These are phyloP conservation scores for Acridotheres tristis DNA, from an alignment of 2,797 vertebrate genomes.

Conservation along the genomic window DNA sequence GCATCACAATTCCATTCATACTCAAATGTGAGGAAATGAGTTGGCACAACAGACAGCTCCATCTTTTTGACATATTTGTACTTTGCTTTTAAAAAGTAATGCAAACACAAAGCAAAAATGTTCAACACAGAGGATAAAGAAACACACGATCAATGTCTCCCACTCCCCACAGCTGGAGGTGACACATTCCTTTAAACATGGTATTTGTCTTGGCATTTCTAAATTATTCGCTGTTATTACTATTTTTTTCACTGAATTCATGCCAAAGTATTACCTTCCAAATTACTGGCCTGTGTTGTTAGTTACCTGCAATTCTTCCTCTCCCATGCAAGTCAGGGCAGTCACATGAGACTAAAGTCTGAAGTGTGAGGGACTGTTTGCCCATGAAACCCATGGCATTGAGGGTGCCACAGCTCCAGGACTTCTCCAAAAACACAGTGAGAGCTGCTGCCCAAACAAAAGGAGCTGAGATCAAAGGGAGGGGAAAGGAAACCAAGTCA, in stretches of 20 bases:
- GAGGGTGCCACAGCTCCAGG: neutral
- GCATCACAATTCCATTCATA: conserved; percentile 22
- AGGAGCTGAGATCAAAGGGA: neutral
- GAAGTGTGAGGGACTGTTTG: accelerated
- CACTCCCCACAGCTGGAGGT: neutral
- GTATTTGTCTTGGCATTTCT: neutral
- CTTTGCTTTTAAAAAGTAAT: conserved; percentile 29
- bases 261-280: neutral
- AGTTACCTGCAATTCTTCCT: conserved; percentile 56
- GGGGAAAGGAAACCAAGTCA: neutral
- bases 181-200: neutral
- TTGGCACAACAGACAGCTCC: neutral
- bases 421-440: neutral
- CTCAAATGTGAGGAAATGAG: neutral
- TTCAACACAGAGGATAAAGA: conserved; percentile 3
- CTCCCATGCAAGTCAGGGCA: neutral
- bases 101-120: conserved; percentile 33
- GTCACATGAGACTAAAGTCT: neutral
- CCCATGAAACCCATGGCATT: neutral
- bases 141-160: neutral
- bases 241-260: neutral
- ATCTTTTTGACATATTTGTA: conserved; percentile 37
- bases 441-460: neutral
- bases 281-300: conserved; percentile 56
- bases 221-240: neutral